Percentiles rank a stretch among this genome's conserved stretches.
These are phyloP conservation scores for Plebejus anna DNA, from an alignment of 2,888 invertebrate species.

Conservation along the genomic window DNA sequence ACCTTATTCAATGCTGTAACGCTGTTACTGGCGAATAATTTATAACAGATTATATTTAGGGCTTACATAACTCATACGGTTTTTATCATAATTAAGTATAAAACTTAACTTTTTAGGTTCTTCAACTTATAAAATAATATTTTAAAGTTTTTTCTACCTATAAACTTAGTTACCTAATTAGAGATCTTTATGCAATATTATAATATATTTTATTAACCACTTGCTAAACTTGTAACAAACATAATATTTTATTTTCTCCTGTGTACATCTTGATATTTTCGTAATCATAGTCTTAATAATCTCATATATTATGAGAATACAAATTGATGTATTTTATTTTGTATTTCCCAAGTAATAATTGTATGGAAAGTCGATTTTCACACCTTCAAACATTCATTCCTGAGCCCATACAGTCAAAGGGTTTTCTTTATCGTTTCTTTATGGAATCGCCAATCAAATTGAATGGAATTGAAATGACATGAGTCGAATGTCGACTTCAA, in stretches of 20 bases:
- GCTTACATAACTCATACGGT: background rate
- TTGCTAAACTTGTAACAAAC: no score
- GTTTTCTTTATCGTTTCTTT: background rate
- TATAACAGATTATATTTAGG: background rate
- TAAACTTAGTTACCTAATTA: no score
- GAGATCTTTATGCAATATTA: no score
- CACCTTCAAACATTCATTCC: background rate
- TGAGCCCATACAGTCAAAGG: background rate
- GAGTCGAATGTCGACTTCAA: no score
- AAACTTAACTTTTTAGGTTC: background rate
- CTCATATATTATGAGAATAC: background rate
- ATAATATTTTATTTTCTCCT: background rate
- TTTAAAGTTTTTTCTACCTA: no score
- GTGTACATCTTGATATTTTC: background rate
- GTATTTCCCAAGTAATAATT: background rate
- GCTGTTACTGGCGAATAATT: background rate
- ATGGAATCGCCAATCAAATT: background rate
- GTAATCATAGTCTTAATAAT: no score
- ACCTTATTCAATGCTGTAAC: background rate
- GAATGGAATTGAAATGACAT: no score
- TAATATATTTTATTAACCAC: no score
- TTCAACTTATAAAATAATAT: background rate
- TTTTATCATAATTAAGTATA: background rate
- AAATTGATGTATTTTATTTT: background rate
- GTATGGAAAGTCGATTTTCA: background rate